Base-by-base conservation (phyloP, 1,140 invertebrate species). In the Danaus plexippus region DNA sequence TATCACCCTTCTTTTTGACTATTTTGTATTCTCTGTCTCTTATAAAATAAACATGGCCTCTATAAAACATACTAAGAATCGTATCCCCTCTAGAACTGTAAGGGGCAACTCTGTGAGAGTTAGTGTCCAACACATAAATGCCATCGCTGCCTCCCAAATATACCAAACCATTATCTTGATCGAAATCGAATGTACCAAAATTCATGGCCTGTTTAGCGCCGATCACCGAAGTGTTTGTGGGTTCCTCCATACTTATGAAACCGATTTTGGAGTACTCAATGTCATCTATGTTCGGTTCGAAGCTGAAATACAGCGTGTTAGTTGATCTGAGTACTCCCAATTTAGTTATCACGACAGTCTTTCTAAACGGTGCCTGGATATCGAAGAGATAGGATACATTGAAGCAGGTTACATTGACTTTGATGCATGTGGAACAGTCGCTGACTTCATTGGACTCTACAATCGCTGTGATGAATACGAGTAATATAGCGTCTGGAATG, bases 61-160 rank as follows among this genome's bases (percentile, higher is more conserved):
- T 86, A 12, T 67, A 83, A 59, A 79, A 78, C 9, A 86, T 11
- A 46, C 60, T 75, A 9, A 65, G 61, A 18, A 86, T 72, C 0
- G 62, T 65, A 47, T 86, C 78, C 1, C 75, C 80, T 47, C 67
- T 65, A 9, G 77, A 82, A 50, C 82, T 80, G 51, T 72, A 83
- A 7, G 61, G 69, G 2, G 59, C 48, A 7, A 79, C 51, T 40
- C 57, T 75, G 32, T 73, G 74, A 3, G 53, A 12, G 15, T 68
- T 75, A 0, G 68, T 69, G 9, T 79, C 74, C 12, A 77, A 54
- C 9, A 68, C 56, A 12, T 70, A 83, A 40, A 85, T 74, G 0
- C 80, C 80, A 53, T 80, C 75, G 42, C 66, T 65, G 0, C 82
- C 79, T 1, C 80, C 83, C 18, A 85, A 63, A 47, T 85, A 86